phyloP scores from a whole-genome alignment of 2,113 vertebrate species.

The Isurus oxyrinchus region DNA sequence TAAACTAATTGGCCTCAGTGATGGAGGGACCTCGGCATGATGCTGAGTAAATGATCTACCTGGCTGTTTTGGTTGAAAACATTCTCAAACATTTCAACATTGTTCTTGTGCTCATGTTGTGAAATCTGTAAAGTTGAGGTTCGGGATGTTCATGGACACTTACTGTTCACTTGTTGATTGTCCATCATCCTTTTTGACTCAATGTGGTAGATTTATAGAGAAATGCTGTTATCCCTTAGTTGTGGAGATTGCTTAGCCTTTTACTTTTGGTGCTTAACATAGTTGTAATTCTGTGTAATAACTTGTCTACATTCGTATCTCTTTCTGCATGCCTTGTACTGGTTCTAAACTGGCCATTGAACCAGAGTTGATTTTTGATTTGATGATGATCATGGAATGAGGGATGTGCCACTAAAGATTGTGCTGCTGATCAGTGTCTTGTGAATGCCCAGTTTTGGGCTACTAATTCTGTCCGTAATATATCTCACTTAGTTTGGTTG shows the following conservation, averaged over 20 bases:
- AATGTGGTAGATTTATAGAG: not conserved
- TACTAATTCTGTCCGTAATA: not conserved
- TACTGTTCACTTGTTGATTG: not conserved
- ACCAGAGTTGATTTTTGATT: not conserved
- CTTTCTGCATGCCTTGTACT: not conserved
- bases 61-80: not conserved
- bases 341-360: not conserved
- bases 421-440: not conserved
- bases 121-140: not conserved
- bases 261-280: not conserved
- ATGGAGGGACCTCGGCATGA: not conserved
- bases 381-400: not conserved
- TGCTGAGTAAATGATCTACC: not conserved
- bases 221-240: not conserved
- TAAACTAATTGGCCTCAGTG: not conserved
- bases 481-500: not conserved
- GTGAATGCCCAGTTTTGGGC: not conserved
- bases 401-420: not conserved
- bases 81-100: not conserved
- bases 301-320: not conserved
- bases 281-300: not conserved
- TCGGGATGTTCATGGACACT: not conserved
- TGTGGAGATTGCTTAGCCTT: not conserved
- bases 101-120: no score
- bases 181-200: not conserved